Conservation (phyloP, 35 echinoderm and acorn worm species). For the Lytechinus variegatus region DNA sequence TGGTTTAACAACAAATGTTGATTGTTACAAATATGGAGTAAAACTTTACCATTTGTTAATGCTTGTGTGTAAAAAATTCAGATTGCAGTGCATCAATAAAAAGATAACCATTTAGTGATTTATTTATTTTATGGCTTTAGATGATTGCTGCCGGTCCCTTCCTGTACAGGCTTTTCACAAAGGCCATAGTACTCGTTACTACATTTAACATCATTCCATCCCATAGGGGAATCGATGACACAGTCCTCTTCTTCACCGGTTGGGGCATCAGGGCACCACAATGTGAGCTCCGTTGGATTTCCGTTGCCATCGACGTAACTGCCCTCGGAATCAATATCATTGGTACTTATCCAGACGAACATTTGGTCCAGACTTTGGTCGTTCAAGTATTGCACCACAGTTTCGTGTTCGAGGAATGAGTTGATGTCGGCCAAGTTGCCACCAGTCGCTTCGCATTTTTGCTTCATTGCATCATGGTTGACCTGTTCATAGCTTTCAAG, state of each 20-base stretch:
- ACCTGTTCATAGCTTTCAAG: not conserved
- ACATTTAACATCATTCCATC: not conserved
- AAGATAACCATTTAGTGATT: too few relatives aligned
- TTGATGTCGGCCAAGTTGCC: not conserved
- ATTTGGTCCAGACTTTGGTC: too few relatives aligned
- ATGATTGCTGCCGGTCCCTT: too few relatives aligned
- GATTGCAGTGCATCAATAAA: too few relatives aligned
- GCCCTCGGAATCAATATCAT: not conserved
- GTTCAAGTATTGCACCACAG: not conserved
- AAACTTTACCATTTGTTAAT: too few relatives aligned
- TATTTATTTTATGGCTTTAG: too few relatives aligned
- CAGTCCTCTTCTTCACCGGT: not conserved
- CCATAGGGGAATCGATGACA: not conserved
- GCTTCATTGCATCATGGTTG: not conserved
- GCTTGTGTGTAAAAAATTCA: too few relatives aligned
- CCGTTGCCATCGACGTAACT: not conserved
- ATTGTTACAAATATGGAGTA: too few relatives aligned
- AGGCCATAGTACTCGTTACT: not conserved
- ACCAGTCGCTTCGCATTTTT: not conserved
- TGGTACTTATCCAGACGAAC: not conserved
- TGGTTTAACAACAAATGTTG: too few relatives aligned
- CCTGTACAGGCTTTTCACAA: not conserved
- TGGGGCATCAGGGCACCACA: conserved; percentile 22
- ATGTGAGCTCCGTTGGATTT: not conserved
- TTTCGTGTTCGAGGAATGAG: not conserved